Evolutionary conservation across 1,140 invertebrate genomes (phyloP), one percentile per base, ranked within the genome.

Genomic region (Megathymus violae): DNA sequence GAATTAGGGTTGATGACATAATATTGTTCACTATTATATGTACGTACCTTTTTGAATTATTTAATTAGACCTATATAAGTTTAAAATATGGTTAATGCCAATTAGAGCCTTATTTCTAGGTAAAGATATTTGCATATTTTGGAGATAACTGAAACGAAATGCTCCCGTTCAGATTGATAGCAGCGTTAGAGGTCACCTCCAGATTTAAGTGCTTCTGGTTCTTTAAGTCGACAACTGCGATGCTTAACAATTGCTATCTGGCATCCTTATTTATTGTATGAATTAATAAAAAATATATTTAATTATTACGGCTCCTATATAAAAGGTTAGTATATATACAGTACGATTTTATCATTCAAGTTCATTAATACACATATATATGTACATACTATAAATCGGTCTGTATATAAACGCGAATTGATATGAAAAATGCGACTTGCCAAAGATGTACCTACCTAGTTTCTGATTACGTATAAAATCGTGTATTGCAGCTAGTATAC

Each of bases 361-460:
- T 7, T 31, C 1, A 7, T 31, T 31, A 7, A 9, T 31, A 31
- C 9, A 31, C 27, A 4, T 31, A 22, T 22, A 3, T 5, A 22
- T 5, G 2, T 22, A 9, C 27, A 9, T n/a, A n/a, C n/a, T 31
- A 31, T 40, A 41, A 11, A 27, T 44, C 22, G 14, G 22, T 13
- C 4, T 56, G 52, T 56, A 14, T 56, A 56, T 56, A 43, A 56
- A 56, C 40, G 51, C 25, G 3, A 19, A 48, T 38, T 62, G 19
- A 17, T 22, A 68, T 54, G 19, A 44, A 66, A 79, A 77, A 82
- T 69, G 78, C 69, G 73, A 86, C 83, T 89, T 89, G 86, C 86
- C 86, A 89, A 89, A 89, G 86, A 88, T 77, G 81, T 83, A 84
- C 73, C 81, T 82, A 75, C 56, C 54, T 73, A 74, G 71, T 71